Conservation (phyloP, 2,888 invertebrate genomes). For the Troides helena region DNA sequence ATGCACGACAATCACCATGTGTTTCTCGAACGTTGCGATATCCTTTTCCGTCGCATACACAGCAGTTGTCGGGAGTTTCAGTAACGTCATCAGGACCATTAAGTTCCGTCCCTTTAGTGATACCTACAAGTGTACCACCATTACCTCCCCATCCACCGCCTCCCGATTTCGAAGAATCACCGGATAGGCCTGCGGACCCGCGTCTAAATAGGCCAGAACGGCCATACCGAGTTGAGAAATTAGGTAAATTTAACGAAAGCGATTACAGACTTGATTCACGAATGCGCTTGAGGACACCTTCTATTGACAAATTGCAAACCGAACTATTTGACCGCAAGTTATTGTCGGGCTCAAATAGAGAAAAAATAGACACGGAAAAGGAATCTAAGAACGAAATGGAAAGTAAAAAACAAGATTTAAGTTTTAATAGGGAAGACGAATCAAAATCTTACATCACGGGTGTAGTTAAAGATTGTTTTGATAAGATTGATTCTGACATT, state of each 20-base stretch:
- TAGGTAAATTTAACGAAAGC: conserved; percentile 48
- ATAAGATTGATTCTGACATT: conserved; percentile 38
- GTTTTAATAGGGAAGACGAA: conserved; percentile 36
- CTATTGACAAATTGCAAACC: conserved; percentile 45
- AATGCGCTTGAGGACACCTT: conserved; percentile 80
- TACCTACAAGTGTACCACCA: conserved; percentile 20
- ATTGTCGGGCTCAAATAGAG: conserved; percentile 44
- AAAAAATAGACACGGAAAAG: conserved; percentile 42
- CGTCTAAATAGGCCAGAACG: conserved; percentile 48
- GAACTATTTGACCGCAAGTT: conserved; percentile 43
- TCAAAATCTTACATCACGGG: conserved; percentile 38
- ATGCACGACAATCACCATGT: conserved; percentile 64
- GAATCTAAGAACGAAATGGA: conserved; percentile 55
- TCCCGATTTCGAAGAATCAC: conserved; percentile 20
- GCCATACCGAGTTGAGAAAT: conserved; percentile 41
- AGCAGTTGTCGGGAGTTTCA: conserved; percentile 84
- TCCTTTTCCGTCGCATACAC: conserved; percentile 85
- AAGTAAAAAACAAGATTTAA: conserved; percentile 48
- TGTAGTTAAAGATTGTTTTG: conserved; percentile 38
- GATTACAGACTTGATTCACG: conserved; percentile 49
- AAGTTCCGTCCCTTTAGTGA: conserved; percentile 25
- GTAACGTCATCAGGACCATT: conserved; percentile 26
- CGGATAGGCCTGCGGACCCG: conserved; percentile 46
- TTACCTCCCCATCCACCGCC: conserved; percentile 18
- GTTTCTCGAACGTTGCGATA: conserved; percentile 40